Base-by-base conservation (phyloP, 2,888 invertebrate species). In the Empis stercorea region DNA sequence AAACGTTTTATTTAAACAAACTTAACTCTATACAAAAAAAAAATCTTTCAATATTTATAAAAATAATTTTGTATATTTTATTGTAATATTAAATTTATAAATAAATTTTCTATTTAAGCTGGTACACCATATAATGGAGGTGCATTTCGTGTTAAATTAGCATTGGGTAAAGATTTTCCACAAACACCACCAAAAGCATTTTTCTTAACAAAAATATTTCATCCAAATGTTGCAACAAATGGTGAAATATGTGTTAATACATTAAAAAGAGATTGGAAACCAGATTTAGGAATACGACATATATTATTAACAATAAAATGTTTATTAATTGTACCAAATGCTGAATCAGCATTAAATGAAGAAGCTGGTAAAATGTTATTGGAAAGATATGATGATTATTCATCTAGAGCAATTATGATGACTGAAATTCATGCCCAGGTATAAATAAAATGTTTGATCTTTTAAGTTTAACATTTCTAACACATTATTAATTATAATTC, bases 221-320 rank as follows among this genome's bases (percentile, higher is more conserved):
- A 96, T 71, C 95, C 95, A 23, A 96, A 96, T 75, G 94, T 96
- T 57, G 85, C 94, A 43, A 73, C 79, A 51, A 88, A 84, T 72
- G 95, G 95, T 51, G 94, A 94, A 72, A 95, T 96, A 62, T 96
- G 95, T 73, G 95, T 95, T 9, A 92, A 94, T 71, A 94, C 95
- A 51, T 75, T 96, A 52, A 89, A 91, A 71, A 92, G 87, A 72
- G 95, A 94, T 75, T 95, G 95, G 95, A 89, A 89, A 66, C 82
- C 92, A 52, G 91, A 93, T 74, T 80, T 93, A 65, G 95, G 95
- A 64, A 87, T 95, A 54, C 88, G 86, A 76, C 94, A 95, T 71
- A 87, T 94, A 71, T 75, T 96, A 65, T 72, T 93, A 69, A 88
- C 94, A 52, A 81, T 96, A 52, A 89, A 89, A 74, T 95, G 95